phyloP scores from a whole-genome alignment of 1,140 invertebrate genomes.

The Drosophila mojavensis region DNA sequence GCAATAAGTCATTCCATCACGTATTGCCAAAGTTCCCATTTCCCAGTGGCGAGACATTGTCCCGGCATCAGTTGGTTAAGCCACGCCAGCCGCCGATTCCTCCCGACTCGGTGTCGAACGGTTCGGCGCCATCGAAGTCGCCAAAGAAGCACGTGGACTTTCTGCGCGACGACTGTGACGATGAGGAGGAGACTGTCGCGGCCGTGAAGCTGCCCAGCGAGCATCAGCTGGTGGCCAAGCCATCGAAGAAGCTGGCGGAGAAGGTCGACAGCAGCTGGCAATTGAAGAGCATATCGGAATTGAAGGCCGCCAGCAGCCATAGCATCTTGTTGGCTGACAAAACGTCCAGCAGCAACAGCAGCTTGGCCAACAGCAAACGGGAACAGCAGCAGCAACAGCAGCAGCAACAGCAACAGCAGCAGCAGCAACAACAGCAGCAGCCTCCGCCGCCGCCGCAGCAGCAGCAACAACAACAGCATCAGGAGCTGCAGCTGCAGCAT shows the following conservation, averaged over 20 bases:
- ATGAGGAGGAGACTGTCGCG: neutral
- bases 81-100: neutral
- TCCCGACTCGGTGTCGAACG: neutral
- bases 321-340: no score
- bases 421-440: neutral
- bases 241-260: no score
- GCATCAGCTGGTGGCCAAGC: no score
- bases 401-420: neutral
- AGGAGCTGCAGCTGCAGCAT: neutral
- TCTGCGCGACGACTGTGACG: neutral
- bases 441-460: neutral
- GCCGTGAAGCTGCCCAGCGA: no score
- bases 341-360: no score
- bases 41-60: neutral
- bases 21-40: constrained; percentile 13
- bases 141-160: neutral
- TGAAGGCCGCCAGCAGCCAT: no score
- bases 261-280: no score
- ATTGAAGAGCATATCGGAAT: no score
- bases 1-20: neutral
- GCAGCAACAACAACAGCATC: neutral
- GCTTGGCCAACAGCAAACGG: neutral
- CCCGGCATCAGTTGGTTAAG: constrained; percentile 2
- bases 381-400: neutral
- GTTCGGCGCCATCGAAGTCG: neutral